These are phyloP conservation scores for Aphrophora alni DNA, from an alignment of 2,888 invertebrate genomes.

Conservation along the genomic window DNA sequence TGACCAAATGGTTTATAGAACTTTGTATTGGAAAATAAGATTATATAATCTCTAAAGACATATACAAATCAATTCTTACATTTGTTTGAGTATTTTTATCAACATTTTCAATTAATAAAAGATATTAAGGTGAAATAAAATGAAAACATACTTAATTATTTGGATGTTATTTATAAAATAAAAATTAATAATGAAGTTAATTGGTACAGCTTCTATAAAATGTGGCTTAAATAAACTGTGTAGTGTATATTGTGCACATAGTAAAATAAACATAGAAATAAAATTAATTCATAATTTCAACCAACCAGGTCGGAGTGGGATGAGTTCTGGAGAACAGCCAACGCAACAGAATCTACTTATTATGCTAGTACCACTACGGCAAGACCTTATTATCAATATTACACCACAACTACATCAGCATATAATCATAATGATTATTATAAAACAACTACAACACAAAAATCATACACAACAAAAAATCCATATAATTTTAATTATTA, in stretches of 20 bases:
- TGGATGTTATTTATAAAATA: too few relatives aligned
- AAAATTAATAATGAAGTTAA: too few relatives aligned
- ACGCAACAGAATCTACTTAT: constrained; percentile 23
- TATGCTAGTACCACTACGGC: constrained; percentile 31
- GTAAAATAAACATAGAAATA: neutral
- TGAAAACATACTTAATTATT: too few relatives aligned
- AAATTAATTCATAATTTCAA: neutral
- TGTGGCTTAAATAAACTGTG: too few relatives aligned
- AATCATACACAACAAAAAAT: constrained; percentile 62
- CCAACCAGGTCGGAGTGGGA: constrained; percentile 48
- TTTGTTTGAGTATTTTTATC: too few relatives aligned
- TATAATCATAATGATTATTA: constrained; percentile 31
- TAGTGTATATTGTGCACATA: neutral
- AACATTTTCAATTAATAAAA: too few relatives aligned
- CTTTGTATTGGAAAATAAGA: too few relatives aligned
- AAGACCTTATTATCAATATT: constrained; percentile 38
- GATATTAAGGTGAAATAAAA: too few relatives aligned
- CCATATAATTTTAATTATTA: constrained; percentile 60
- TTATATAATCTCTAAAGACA: too few relatives aligned
- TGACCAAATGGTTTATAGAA: too few relatives aligned
- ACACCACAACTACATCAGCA: constrained; percentile 24
- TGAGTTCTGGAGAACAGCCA: constrained; percentile 47
- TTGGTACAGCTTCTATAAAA: too few relatives aligned
- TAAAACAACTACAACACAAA: constrained; percentile 37
- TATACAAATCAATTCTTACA: too few relatives aligned